These are phyloP conservation scores for Tenthredo distinguenda DNA, from an alignment of 2,888 invertebrate species.

Conservation along the genomic window DNA sequence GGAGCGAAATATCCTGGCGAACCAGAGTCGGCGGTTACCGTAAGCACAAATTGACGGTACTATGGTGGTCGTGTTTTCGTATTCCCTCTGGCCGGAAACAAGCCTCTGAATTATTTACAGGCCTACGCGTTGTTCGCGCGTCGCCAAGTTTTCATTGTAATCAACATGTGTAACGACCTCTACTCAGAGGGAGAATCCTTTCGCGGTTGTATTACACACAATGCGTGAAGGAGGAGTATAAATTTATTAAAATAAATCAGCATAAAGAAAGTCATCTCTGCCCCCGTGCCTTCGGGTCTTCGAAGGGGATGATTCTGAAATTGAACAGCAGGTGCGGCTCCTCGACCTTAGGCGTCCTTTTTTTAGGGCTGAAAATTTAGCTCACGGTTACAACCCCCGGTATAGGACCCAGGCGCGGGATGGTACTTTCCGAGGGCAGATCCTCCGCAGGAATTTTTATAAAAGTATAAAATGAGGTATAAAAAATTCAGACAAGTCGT, in stretches of 20 bases:
- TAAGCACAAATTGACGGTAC: constrained; percentile 13
- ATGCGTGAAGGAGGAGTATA: neutral
- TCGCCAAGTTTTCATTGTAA: constrained; percentile 27
- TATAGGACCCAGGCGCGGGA: neutral
- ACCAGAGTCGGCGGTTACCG: constrained; percentile 6
- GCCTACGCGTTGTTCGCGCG: neutral
- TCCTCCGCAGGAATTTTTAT: neutral
- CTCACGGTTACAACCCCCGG: neutral
- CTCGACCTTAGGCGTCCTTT: constrained; percentile 1
- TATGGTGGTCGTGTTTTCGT: constrained; percentile 5
- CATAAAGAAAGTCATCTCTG: neutral
- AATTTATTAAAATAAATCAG: constrained; percentile 26
- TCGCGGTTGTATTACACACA: neutral
- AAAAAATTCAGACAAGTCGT: neutral
- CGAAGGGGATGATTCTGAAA: neutral
- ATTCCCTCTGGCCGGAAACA: constrained; percentile 29
- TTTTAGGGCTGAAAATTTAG: neutral
- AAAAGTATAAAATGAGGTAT: neutral
- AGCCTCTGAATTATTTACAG: constrained; percentile 43
- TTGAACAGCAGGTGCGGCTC: neutral
- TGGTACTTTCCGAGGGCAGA: neutral
- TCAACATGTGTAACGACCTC: constrained; percentile 43
- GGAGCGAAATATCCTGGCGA: constrained; percentile 11
- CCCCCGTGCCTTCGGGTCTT: neutral
- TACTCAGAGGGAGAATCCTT: neutral